Base-by-base conservation (phyloP, 2,113 vertebrate genomes). In the Gymnogyps californianus region DNA sequence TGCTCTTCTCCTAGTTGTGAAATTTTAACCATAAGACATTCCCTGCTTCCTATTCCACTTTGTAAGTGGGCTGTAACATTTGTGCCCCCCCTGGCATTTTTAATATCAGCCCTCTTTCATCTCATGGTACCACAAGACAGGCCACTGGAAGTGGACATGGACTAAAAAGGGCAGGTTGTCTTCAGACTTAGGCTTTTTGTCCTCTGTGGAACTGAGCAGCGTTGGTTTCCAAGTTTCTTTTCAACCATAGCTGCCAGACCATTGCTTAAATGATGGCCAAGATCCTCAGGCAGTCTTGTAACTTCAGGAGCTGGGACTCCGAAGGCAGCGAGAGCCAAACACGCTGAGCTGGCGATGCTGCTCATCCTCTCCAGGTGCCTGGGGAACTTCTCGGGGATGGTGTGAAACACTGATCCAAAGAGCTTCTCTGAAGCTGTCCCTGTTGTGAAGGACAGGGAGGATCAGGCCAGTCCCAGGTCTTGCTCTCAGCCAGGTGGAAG, bases 1-100 rank as follows among this genome's bases (percentile, higher is more conserved):
- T 42, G n/a, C 40, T 28, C n/a, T 28, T 36, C 11, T 40, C 10
- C 42, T 25, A 3, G 13, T 0, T 11, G 42, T 10, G 65, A 29
- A 21, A 11, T 57, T 67, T 49, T 10, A 49, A 11, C 77, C 42
- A 0, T 3, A 13, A 52, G 25, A 57, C 26, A 3, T 74, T 26
- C 31, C 24, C 36, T 11, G 10, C 58, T 62, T 61, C 70, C 65
- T 34, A 0, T 26, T 47, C 55, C 13, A 3, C 34, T 34, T 61
- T 7, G 6, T 16, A 15, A 52, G 22, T 3, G 64, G 55, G 47
- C 40, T 57, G 10, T 11, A 29, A 11, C 1, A 8, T 11, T 13
- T 38, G 34, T 26, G n/a, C 3, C 31, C 29, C 13, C 0, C 31
- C 31, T 28, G 1, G 0, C 8, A 5, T 17, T 52, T 76, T 59